phyloP scores from a whole-genome alignment of 35 echinoderm and acorn worm genomes.

The Patiria miniata region DNA sequence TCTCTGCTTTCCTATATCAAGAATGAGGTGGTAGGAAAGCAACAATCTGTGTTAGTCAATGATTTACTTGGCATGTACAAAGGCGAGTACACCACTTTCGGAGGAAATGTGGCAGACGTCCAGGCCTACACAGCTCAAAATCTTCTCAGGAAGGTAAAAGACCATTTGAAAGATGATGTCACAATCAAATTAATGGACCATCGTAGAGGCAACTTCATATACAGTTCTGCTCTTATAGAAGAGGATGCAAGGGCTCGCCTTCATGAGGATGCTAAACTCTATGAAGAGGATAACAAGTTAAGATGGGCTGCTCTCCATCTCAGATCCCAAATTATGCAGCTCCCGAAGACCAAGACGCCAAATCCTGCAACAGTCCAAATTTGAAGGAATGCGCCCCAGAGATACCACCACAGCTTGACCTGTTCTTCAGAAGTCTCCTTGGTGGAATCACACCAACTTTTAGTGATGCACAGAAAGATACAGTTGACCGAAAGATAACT shows the following conservation, averaged over 20 bases:
- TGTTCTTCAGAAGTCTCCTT: slow-evolving; percentile 76
- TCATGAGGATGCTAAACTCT: slow-evolving; percentile 17
- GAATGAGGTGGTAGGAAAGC: slow-evolving; percentile 28
- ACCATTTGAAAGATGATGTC: slow-evolving; percentile 49
- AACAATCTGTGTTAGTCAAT: slow-evolving; percentile 37
- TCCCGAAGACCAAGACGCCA: slow-evolving; percentile 71
- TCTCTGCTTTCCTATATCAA: slow-evolving; percentile 27
- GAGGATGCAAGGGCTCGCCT: slow-evolving; percentile 45
- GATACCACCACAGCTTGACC: slow-evolving; percentile 62
- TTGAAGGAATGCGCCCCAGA: slow-evolving; percentile 67
- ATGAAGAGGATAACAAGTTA: slow-evolving; percentile 57
- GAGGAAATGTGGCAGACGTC: slow-evolving; percentile 29
- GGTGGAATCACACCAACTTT: slow-evolving; percentile 33
- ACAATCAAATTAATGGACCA: slow-evolving; percentile 42
- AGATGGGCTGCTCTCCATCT: slow-evolving; percentile 74
- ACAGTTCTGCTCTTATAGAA: slow-evolving; percentile 39
- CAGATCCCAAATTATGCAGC: slow-evolving; percentile 45
- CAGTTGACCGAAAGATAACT: slow-evolving; percentile 67
- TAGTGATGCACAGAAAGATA: slow-evolving; percentile 45
- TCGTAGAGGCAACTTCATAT: slow-evolving; percentile 71
- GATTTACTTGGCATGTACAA: slow-evolving; percentile 39
- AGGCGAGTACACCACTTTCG: slow-evolving; percentile 13
- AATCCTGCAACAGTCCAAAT: slow-evolving; percentile 67
- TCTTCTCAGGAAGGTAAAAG: slow-evolving; percentile 60
- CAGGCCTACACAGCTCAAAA: slow-evolving; percentile 49